Evolutionary conservation across 1,140 invertebrate genomes (phyloP), one percentile per base, ranked within the genome.

Genomic region (Trichoplusia ni): DNA sequence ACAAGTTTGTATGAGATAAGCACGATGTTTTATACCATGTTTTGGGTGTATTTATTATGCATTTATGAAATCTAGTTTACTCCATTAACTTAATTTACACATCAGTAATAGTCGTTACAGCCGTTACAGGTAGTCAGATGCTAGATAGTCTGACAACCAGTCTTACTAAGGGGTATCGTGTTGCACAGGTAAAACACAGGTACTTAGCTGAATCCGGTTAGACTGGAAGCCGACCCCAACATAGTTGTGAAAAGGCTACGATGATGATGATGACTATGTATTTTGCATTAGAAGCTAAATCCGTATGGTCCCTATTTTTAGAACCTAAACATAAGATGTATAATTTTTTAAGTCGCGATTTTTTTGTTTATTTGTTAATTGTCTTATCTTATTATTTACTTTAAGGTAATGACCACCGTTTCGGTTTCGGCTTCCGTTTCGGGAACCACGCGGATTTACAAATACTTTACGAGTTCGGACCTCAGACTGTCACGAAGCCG

Each of bases 401-500:
- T 61, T 44, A 44, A 83, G 82, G 75, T 5, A 95, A 95, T 18
- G 95, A 97, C 82, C 96, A 95, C 0, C 92, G 95, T 40, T 51
- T 96, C 11, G 95, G 95, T 1, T 93, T 96, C 71, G 95, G 95
- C 0, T 96, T 96, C 79, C 91, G 95, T 25, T 89, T 96, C 1
- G 95, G 95, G 0, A 92, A 95, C 47, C 94, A 96, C 83, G 95
- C 95, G 0, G 95, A 97, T 83, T 93, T 96, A 71, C 95, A 97
- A 81, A 86, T 96, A 2, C 64, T 96, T 9, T 84, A 96, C 13
- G 95, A 97, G 78, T 78, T 96, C 4, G 95, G 95, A 1, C 95
- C 95, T 0, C 95, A 96, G 76, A 92, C 84, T 5, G 89, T 93
- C 35, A 96, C 95, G 0, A 92, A 92, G 37, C 91, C 94, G 0